Evolutionary conservation across 2,113 vertebrate genomes (phyloP), one percentile per base, ranked within the genome.

Genomic region (Clarias batrachus): DNA sequence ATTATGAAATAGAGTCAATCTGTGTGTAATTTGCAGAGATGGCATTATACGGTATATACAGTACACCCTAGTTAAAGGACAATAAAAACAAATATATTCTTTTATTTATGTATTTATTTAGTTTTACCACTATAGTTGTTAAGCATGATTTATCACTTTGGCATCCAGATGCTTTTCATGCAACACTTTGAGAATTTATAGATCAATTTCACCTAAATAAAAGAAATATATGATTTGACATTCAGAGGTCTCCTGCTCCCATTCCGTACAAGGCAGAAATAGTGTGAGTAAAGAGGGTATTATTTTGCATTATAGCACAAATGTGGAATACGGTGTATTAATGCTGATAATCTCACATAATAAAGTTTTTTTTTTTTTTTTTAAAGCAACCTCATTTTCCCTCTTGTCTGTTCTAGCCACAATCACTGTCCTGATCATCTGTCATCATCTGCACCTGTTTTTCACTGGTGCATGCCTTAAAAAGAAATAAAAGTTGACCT

Each of bases 131-230:
- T 96, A 92, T 96, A 97, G 78, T 94, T 92, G 25, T 94, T 89
- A 74, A 97, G 92, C 3, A 96, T 95, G 86, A 95, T 95, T 95
- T 88, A 95, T 92, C 85, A 97, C 93, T 0, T 88, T 90, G 88
- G 92, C 91, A 52, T 90, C 92, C 3, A 96, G 96, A 90, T 95
- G 94, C 54, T 91, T 95, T 87, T 91, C 84, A 86, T 91, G 93
- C 19, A 97, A 91, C 88, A 95, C 89, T 60, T 92, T 92, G 79
- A 97, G 90, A 90, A 97, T 96, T 92, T 97, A 93, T 16, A 97
- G 87, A 87, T 96, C 96, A 85, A 97, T 95, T 82, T 94, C 91
- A 89, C 96, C 96, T 97, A 4, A 80, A 78, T 12, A 30, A 79
- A 37, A 37, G 33, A 57, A 27, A 79, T 4, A 0, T 0, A 19